phyloP scores from a whole-genome alignment of 2,888 invertebrate genomes.

The Caenorhabditis panamensis region DNA sequence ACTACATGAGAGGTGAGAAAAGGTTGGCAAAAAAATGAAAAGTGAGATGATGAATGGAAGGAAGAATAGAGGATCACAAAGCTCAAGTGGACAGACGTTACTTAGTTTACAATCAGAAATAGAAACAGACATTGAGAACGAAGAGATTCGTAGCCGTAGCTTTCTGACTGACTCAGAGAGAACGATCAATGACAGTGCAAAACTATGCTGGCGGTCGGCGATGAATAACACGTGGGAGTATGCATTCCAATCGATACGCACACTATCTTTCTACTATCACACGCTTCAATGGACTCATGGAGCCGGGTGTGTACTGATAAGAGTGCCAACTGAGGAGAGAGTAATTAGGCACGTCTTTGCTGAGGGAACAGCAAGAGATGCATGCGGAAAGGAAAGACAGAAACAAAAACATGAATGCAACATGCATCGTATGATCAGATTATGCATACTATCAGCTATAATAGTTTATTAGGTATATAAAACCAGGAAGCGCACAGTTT shows the following conservation, averaged over 20 bases:
- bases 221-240: conserved; percentile 32
- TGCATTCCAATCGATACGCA: conserved; percentile 1
- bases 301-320: conserved; percentile 39
- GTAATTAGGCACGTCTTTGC: neutral
- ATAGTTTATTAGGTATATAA: too few species aligned
- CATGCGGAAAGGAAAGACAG: neutral
- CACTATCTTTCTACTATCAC: conserved; percentile 19
- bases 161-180: too few species aligned
- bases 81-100: conserved; percentile 28
- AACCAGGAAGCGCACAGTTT: too few species aligned
- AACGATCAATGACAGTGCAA: too few species aligned
- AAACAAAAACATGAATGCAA: too few species aligned
- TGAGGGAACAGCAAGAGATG: neutral
- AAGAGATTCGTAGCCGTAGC: too few species aligned
- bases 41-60: conserved; percentile 21
- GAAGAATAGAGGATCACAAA: too few species aligned
- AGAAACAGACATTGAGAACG: neutral
- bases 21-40: conserved; percentile 30
- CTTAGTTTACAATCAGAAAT: neutral
- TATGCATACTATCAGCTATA: too few species aligned
- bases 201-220: too few species aligned
- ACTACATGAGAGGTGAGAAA: conserved; percentile 47
- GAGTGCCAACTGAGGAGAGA: conserved; percentile 11
- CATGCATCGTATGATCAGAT: neutral
- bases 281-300: conserved; percentile 41